Conservation (phyloP, 1,140 invertebrate species). For the Telenomus remus region DNA sequence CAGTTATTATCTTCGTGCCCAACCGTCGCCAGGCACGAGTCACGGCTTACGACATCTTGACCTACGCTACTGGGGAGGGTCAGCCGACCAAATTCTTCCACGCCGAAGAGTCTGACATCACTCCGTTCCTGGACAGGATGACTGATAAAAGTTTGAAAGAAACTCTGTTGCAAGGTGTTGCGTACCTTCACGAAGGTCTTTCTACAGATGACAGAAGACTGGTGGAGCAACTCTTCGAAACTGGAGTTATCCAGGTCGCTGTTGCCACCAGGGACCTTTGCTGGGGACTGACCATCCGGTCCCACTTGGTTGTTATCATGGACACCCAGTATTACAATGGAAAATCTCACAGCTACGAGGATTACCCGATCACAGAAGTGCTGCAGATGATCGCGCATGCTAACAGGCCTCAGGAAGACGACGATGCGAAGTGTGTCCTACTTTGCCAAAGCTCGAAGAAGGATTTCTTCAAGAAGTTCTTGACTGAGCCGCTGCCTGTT, state of each 20-base stretch:
- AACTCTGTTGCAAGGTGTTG: slow-evolving; percentile 94
- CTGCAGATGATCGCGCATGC: slow-evolving; percentile 97
- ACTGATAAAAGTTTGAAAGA: slow-evolving; percentile 92
- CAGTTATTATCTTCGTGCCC: slow-evolving; percentile 97
- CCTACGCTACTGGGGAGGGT: slow-evolving; percentile 92
- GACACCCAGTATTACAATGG: slow-evolving; percentile 99
- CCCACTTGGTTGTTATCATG: slow-evolving; percentile 97
- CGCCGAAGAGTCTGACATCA: slow-evolving; percentile 89
- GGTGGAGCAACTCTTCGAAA: slow-evolving; percentile 94
- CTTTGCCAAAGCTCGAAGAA: slow-evolving; percentile 99
- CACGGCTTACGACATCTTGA: slow-evolving; percentile 96
- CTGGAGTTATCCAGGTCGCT: slow-evolving; percentile 94
- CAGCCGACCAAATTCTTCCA: slow-evolving; percentile 91
- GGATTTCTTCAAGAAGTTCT: slow-evolving; percentile 99
- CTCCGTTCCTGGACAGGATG: slow-evolving; percentile 91
- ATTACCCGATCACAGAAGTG: slow-evolving; percentile 98
- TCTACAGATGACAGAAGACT: slow-evolving; percentile 87
- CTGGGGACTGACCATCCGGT: slow-evolving; percentile 91
- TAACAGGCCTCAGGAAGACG: slow-evolving; percentile 90
- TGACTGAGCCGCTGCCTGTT: slow-evolving; percentile 98
- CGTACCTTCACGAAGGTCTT: slow-evolving; percentile 97
- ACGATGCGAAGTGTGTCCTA: slow-evolving; percentile 96
- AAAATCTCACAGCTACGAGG: slow-evolving; percentile 94
- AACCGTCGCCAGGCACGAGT: slow-evolving; percentile 94
- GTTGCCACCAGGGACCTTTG: slow-evolving; percentile 93